Evolutionary conservation across 2,797 vertebrate genomes (phyloP).

Genomic region (Rhincodon typus): DNA sequence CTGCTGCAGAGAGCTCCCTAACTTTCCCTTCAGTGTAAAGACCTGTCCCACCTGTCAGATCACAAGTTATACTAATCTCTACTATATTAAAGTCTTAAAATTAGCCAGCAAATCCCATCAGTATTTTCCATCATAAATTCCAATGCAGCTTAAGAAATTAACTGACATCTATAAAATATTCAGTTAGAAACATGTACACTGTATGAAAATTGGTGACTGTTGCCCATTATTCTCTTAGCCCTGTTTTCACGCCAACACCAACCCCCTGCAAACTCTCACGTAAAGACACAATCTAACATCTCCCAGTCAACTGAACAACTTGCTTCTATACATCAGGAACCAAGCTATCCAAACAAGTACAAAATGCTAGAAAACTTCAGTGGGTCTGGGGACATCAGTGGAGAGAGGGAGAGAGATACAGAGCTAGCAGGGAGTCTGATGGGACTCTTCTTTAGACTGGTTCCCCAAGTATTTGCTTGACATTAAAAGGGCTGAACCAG

Average conservation of each 20-base stretch:
- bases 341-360: neutral
- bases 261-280: neutral
- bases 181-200: neutral
- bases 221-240: no score
- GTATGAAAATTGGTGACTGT: neutral
- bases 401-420: no score
- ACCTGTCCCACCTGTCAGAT: neutral
- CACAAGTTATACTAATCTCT: neutral
- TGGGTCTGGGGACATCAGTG: no score
- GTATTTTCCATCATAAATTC: neutral
- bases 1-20: neutral
- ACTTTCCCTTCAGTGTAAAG: neutral
- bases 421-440: no score
- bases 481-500: neutral
- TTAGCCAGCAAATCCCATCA: neutral
- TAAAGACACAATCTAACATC: neutral
- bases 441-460: no score
- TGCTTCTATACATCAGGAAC: neutral
- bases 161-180: neutral
- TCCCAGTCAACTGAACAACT: neutral
- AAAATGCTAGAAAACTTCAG: no score
- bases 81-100: slow-evolving; percentile 4
- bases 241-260: no score
- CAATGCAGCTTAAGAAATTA: neutral
- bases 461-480: neutral